These are phyloP conservation scores for Karalla daura DNA, from an alignment of 2,797 vertebrate genomes.

Conservation along the genomic window DNA sequence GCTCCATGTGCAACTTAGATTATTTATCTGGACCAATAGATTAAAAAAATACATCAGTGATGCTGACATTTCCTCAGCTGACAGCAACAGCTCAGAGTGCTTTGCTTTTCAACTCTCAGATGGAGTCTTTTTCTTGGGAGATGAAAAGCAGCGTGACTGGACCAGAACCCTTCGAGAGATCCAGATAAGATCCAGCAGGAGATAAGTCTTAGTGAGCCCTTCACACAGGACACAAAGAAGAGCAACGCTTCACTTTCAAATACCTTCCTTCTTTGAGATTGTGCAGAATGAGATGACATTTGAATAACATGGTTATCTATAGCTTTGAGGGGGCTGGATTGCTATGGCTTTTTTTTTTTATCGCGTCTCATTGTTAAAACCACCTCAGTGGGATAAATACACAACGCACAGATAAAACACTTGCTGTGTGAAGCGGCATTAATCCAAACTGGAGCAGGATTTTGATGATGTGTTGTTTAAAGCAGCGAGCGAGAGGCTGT, in stretches of 20 bases:
- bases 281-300: conserved; percentile 43
- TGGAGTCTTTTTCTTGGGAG: conserved; percentile 48
- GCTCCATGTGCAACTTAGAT: not conserved
- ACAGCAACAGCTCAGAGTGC: conserved; percentile 45
- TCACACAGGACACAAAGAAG: conserved; percentile 54
- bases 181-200: conserved; percentile 63
- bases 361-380: conserved; percentile 23
- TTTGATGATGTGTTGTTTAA: conserved; percentile 26
- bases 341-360: conserved; percentile 31
- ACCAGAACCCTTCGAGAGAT: conserved; percentile 62
- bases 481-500: conserved; percentile 29
- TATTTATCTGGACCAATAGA: conserved; percentile 19
- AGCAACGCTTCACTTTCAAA: conserved; percentile 42
- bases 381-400: conserved; percentile 20
- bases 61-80: conserved; percentile 50
- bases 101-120: conserved; percentile 67
- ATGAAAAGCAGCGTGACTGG: conserved; percentile 62
- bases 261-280: conserved; percentile 50
- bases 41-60: conserved; percentile 7
- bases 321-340: conserved; percentile 23
- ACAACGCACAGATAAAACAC: not conserved
- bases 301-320: conserved; percentile 44
- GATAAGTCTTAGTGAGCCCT: conserved; percentile 53
- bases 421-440: not conserved
- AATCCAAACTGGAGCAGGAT: conserved; percentile 3